Base-by-base conservation (phyloP, 2,113 vertebrate species). In the Pongo pygmaeus region DNA sequence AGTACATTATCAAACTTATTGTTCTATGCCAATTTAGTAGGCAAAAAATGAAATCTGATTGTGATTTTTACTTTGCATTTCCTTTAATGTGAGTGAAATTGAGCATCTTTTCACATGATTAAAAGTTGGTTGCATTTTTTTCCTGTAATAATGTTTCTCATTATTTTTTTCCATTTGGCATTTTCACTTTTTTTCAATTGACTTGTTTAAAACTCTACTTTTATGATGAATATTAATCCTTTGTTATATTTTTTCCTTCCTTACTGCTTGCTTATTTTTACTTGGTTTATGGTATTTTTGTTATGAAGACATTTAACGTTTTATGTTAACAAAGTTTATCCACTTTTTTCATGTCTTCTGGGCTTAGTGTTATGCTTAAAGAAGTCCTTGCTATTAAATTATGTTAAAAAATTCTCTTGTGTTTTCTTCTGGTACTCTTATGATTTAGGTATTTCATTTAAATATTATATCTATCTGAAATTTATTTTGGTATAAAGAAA, bases 11-110 rank as follows among this genome's bases (percentile, higher is more conserved):
- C 25, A 95, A 84, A 89, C 40, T 40, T 84, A 78, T 3, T 80
- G 50, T 43, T 95, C 52, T 89, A 13, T 86, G 74, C 38, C 46
- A 86, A 35, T 70, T 11, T 94, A 78, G 46, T 50, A 88, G 69
- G 18, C 0, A 9, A 75, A 86, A n/a, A 48, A 20, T 10, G 16
- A 32, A 85, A 79, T 48, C 23, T 70, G 38, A 70, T 52, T 89
- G 25, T 85, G 38, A 83, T 70, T 93, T 93, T 92, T 40, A 83
- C 72, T 86, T 93, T 97, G 27, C 13, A 55, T 95, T 96, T 95
- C 52, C 90, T 96, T 74, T 43, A 95, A 38, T 93, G 43, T 43
- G 11, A 93, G 18, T 79, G 30, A 84, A 55, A 87, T 88, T 23
- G 23, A 75, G 14, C 64, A 64, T 74, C 27, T 20, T 91, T 87